These are phyloP conservation scores for Ardeotis arabs DNA, from an alignment of 2,113 vertebrate genomes.

Conservation along the genomic window DNA sequence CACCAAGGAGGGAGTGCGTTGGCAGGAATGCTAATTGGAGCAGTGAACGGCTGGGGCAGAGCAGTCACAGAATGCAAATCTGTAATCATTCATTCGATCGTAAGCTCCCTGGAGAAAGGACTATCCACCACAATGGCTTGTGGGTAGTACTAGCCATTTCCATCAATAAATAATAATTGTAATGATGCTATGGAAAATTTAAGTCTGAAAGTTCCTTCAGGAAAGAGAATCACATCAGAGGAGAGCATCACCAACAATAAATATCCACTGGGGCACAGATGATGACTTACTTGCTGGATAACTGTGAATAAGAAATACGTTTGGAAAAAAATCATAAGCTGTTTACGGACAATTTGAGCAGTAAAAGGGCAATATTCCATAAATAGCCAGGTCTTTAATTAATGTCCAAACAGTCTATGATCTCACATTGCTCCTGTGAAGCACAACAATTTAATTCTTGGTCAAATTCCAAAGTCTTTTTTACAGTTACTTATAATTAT, in stretches of 20 bases:
- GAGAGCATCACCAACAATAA: slow-evolving; percentile 2
- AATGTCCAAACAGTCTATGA: neutral
- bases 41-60: slow-evolving; percentile 13
- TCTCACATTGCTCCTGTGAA: neutral
- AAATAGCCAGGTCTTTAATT: slow-evolving; percentile 24
- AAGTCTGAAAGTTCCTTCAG: neutral
- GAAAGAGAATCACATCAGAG: slow-evolving; percentile 25
- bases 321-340: neutral
- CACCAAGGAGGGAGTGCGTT: neutral
- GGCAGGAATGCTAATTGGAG: slow-evolving; percentile 36
- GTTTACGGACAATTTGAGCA: neutral
- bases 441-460: neutral
- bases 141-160: neutral
- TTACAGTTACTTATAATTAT: slow-evolving; percentile 30
- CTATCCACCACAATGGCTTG: neutral
- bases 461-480: neutral
- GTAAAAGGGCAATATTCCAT: slow-evolving; percentile 13
- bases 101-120: slow-evolving; percentile 1
- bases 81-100: neutral
- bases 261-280: neutral
- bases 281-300: neutral
- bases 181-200: slow-evolving; percentile 31
- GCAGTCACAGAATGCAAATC: slow-evolving; percentile 11
- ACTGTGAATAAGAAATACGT: neutral
- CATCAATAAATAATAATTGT: slow-evolving; percentile 46